Evolutionary conservation across 2,797 vertebrate genomes (phyloP), one percentile per base, ranked within the genome.

Genomic region (Discoglossus pictus): DNA sequence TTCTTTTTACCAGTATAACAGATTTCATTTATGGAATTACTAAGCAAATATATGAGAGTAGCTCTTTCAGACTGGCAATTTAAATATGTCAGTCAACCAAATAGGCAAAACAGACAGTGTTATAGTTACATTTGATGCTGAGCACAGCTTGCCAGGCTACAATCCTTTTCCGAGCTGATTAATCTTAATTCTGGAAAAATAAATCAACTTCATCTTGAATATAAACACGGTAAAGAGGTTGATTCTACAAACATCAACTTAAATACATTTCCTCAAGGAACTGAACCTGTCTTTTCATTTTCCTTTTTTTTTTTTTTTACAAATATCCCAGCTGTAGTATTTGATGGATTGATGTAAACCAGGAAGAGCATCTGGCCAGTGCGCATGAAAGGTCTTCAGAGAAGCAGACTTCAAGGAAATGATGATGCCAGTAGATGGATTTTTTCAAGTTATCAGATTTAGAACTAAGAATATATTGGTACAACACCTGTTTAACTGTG

Each of bases 141-240:
- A 59, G 23, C 17, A 10, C 11, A 27, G 16, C 12, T 35, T 27
- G 47, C 20, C 38, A 52, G 36, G 18, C 27, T 27, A 10, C 34
- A 24, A 17, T 16, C 23, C 52, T 34, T 31, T 65, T 59, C 44
- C 25, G 13, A 15, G 24, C 43, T 59, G 44, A 71, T 71, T 64
- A 58, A 64, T 53, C 25, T 58, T 64, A 71, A 71, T 58, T 65
- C 38, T 65, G 61, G 61, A 59, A 64, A 71, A 65, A 71, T 59
- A 65, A 65, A 64, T 71, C 53, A 40, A 31, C 51, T 48, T 18
- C 43, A 58, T 71, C 35, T 61, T 61, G 38, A 64, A 58, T 71
- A 51, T 64, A 63, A 53, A 70, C 54, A 64, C 52, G 42, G 59
- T 39, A 35, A 59, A 58, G 68, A 71, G 44, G 60, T 51, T 40